These are phyloP conservation scores for Panzeria rudis DNA, from an alignment of 2,888 invertebrate species.

Conservation along the genomic window DNA sequence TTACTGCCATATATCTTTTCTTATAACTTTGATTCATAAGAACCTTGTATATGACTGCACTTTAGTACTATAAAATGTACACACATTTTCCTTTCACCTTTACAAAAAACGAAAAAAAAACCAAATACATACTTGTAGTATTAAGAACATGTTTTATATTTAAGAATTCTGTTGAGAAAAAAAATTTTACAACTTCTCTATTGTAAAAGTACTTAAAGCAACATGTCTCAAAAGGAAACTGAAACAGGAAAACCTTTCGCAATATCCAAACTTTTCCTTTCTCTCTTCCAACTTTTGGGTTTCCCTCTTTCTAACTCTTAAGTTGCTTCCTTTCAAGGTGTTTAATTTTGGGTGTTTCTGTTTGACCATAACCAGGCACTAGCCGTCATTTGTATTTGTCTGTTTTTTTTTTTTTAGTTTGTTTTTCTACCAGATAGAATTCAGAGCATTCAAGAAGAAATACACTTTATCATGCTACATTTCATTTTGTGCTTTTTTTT, in stretches of 20 bases:
- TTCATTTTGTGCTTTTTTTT: conserved; percentile 19
- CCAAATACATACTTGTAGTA: conserved; percentile 22
- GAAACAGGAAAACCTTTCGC: conserved; percentile 24
- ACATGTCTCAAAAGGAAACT: conserved; percentile 54
- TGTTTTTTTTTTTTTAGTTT: conserved; percentile 20
- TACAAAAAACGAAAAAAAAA: background rate
- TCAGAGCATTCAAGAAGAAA: background rate
- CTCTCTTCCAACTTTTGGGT: background rate
- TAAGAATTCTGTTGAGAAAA: conserved; percentile 30
- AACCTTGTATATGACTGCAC: background rate
- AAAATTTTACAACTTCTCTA: conserved; percentile 20
- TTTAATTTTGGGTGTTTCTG: conserved; percentile 26
- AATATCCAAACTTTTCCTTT: background rate
- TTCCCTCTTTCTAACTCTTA: background rate
- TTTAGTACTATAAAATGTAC: background rate
- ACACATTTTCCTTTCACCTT: conserved; percentile 42
- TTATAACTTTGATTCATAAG: conserved; percentile 60
- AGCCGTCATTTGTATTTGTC: conserved; percentile 62
- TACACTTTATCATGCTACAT: conserved; percentile 55
- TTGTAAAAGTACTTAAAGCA: conserved; percentile 53
- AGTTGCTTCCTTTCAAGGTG: conserved; percentile 1
- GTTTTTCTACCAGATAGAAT: background rate
- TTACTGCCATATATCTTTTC: conserved; percentile 64
- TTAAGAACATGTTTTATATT: conserved; percentile 60
- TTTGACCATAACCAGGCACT: conserved; percentile 43